Evolutionary conservation across 2,113 vertebrate genomes (phyloP).

Genomic region (Formicarius rufipectus): DNA sequence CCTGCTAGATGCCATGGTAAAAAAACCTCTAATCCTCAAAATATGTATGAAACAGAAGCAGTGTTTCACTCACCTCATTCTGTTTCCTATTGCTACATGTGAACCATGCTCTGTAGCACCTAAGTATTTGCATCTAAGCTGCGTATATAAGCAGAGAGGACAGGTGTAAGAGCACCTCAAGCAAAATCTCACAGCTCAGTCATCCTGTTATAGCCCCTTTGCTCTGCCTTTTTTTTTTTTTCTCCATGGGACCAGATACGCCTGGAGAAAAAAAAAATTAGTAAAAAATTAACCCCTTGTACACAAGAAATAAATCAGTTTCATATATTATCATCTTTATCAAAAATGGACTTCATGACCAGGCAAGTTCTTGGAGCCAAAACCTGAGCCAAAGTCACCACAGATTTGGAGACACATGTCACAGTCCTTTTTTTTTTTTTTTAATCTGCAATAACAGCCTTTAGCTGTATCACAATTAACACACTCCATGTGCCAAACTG

Average conservation of each 20-base stretch:
- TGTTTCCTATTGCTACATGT: background rate
- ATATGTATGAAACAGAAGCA: background rate
- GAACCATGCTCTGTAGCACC: background rate
- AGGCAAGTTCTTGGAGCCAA: background rate
- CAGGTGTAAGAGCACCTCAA: background rate
- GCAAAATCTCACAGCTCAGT: background rate
- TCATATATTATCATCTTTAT: background rate
- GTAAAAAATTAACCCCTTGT: background rate
- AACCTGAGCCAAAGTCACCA: background rate
- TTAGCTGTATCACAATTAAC: slow-evolving; percentile 51
- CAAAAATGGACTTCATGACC: background rate
- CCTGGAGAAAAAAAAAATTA: background rate
- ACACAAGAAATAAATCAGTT: background rate
- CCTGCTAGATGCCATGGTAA: background rate
- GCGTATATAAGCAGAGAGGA: background rate
- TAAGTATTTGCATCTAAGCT: background rate
- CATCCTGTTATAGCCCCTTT: background rate
- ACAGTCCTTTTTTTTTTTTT: background rate
- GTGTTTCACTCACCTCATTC: background rate
- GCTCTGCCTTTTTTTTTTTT: background rate
- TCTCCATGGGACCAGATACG: background rate
- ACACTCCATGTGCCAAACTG: background rate
- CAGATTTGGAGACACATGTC: background rate
- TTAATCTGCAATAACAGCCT: background rate
- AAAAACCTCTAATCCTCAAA: background rate